Conservation (phyloP, 2,888 invertebrate species). For the Luffia ferchaultella region DNA sequence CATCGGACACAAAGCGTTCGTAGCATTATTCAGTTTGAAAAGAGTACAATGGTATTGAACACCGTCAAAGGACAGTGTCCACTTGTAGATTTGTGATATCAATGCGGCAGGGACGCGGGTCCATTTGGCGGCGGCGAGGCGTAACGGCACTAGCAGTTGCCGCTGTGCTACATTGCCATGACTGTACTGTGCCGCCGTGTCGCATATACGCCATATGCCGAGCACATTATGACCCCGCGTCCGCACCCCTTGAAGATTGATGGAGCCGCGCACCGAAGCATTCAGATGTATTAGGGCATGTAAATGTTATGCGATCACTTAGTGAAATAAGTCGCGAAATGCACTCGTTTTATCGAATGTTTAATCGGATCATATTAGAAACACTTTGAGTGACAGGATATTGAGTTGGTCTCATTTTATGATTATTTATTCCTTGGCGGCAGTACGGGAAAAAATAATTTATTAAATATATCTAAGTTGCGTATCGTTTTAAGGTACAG, state of each 20-base stretch:
- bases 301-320: slow-evolving; percentile 61
- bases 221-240: slow-evolving; percentile 42
- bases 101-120: slow-evolving; percentile 17
- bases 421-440: slow-evolving; percentile 7
- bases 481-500: too few relatives aligned
- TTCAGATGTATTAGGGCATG: slow-evolving; percentile 59
- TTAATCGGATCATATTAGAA: too few relatives aligned
- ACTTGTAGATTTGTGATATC: slow-evolving; percentile 35
- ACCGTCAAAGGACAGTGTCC: slow-evolving; percentile 20
- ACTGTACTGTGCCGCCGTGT: neutral
- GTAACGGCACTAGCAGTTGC: slow-evolving; percentile 25
- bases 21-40: neutral
- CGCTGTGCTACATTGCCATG: slow-evolving; percentile 13
- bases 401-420: slow-evolving; percentile 5
- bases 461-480: too few relatives aligned
- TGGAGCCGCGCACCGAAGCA: slow-evolving; percentile 41
- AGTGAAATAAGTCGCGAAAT: slow-evolving; percentile 47
- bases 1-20: neutral
- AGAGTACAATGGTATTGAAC: neutral
- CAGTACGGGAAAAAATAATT: too few relatives aligned
- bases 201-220: slow-evolving; percentile 49
- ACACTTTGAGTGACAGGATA: too few relatives aligned
- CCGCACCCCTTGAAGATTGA: slow-evolving; percentile 57
- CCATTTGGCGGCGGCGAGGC: slow-evolving; percentile 37
- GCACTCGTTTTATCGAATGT: too few relatives aligned